A percentile compares a stretch with the other conserved stretches of the same genome.
These are phyloP conservation scores for Magallana nippona DNA, from an alignment of 2,888 invertebrate genomes.

Conservation along the genomic window DNA sequence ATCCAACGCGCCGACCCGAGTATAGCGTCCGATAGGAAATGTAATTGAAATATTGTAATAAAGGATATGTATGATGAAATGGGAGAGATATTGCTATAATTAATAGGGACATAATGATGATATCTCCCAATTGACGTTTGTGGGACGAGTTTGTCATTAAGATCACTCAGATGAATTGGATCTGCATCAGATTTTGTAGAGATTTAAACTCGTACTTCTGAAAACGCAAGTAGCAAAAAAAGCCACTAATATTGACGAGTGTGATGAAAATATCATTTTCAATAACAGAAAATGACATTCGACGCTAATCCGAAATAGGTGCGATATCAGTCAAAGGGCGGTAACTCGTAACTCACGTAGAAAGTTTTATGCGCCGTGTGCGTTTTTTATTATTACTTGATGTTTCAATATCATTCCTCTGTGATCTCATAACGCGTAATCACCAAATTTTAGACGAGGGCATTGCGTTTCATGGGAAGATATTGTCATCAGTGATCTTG, in stretches of 20 bases:
- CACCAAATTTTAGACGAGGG: conserved; percentile 34
- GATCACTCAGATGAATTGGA: conserved; percentile 25
- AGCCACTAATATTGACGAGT: background rate
- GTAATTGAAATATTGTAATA: conserved; percentile 31
- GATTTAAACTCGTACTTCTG: background rate
- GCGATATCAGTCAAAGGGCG: background rate
- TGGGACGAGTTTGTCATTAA: conserved; percentile 9
- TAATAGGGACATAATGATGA: conserved; percentile 25
- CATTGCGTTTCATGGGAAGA: conserved; percentile 35
- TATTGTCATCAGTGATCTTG: conserved; percentile 32
- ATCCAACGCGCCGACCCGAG: conserved; percentile 12
- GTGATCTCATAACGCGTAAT: conserved; percentile 32
- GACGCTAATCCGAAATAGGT: conserved; percentile 7
- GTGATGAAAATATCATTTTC: background rate
- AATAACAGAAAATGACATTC: background rate
- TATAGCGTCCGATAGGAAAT: conserved; percentile 12
- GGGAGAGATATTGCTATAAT: conserved; percentile 27
- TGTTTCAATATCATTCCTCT: conserved; percentile 9
- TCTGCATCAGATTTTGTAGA: background rate
- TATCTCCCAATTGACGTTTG: conserved; percentile 20
- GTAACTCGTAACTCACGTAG: background rate
- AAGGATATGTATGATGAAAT: conserved; percentile 24
- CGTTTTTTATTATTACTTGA: background rate
- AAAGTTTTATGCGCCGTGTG: background rate
- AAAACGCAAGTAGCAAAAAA: background rate